Conservation (phyloP, 1,140 invertebrate species). For the Rhynchophorus ferrugineus region DNA sequence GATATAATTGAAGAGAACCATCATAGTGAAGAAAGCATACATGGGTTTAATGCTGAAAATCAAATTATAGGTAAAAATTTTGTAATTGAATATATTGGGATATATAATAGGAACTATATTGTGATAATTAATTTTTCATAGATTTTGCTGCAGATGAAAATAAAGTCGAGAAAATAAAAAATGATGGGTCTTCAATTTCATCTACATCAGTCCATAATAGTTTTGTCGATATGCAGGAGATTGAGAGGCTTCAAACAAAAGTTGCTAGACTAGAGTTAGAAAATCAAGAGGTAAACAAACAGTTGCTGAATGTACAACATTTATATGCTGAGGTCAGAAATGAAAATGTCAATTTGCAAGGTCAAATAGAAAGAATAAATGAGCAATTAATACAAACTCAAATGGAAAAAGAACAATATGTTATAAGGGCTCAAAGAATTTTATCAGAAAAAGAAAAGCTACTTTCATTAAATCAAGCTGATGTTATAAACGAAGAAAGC, state of each 20-base stretch:
- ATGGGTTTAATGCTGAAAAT: too few relatives aligned
- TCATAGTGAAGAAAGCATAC: too few relatives aligned
- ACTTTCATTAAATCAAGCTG: constrained; percentile 43
- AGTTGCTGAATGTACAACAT: constrained; percentile 41
- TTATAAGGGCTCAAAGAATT: constrained; percentile 62
- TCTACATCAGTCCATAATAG: constrained; percentile 20
- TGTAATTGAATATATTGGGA: not conserved
- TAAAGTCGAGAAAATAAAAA: constrained; percentile 8
- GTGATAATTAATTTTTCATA: constrained; percentile 6
- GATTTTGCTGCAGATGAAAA: constrained; percentile 7
- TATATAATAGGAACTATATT: not conserved
- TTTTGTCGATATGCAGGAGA: constrained; percentile 27
- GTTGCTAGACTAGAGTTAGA: constrained; percentile 40
- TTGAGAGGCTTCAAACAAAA: constrained; percentile 36
- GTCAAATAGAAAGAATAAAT: constrained; percentile 46
- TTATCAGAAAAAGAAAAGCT: constrained; percentile 71
- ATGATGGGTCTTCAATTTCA: constrained; percentile 10
- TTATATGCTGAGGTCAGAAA: constrained; percentile 33
- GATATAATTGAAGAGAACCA: too few relatives aligned
- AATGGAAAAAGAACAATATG: constrained; percentile 62
- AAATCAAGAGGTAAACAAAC: constrained; percentile 41
- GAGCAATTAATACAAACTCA: constrained; percentile 50
- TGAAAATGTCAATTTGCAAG: constrained; percentile 32
- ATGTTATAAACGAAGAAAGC: constrained; percentile 16
- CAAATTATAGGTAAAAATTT: constrained; percentile 8